Conservation (phyloP, 2,113 vertebrate species). For the Gallinago media region DNA sequence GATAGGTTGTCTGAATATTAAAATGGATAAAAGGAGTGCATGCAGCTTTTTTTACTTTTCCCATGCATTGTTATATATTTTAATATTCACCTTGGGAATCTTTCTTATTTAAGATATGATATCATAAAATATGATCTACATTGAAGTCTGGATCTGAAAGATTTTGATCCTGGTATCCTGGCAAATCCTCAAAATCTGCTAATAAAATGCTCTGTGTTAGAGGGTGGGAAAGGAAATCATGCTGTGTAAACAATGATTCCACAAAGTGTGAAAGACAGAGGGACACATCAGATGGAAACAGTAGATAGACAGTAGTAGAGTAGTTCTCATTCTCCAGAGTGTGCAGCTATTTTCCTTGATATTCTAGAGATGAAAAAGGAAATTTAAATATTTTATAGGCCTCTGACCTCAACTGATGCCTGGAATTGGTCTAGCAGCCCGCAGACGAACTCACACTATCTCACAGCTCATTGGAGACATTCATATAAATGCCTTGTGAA, state of each 20-base stretch:
- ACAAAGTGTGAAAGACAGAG: background rate
- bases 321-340: background rate
- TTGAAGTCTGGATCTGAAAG: background rate
- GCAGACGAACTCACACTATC: background rate
- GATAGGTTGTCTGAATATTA: background rate
- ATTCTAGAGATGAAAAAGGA: constrained; percentile 5
- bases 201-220: background rate
- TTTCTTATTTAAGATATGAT: background rate
- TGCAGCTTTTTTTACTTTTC: background rate
- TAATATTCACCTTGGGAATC: background rate
- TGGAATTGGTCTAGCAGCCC: background rate
- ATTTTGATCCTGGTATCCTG: background rate
- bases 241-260: background rate
- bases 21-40: background rate
- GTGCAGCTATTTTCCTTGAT: background rate
- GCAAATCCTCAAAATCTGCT: background rate
- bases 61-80: background rate
- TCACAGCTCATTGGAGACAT: background rate
- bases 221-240: background rate
- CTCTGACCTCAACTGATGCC: background rate
- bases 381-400: constrained; percentile 41
- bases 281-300: background rate
- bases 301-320: background rate
- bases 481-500: background rate
- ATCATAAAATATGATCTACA: background rate